Percentiles rank a stretch among this genome's conserved stretches.
phyloP scores from a whole-genome alignment of 2,888 invertebrate genomes.

The Lepidonotus clava region DNA sequence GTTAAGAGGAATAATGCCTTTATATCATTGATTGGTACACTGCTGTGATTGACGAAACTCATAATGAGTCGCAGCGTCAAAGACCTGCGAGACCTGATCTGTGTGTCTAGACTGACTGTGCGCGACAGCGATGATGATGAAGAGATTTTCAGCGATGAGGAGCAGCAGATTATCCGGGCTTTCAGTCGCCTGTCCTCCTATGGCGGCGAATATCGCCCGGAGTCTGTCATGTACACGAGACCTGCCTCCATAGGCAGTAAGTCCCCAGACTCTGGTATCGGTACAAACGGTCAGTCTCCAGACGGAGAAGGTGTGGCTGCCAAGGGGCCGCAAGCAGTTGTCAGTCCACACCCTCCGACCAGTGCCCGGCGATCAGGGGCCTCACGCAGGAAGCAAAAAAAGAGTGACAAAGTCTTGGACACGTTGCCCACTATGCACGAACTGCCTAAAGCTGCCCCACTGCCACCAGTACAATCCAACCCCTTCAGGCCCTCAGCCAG shows the following conservation, averaged over 20 bases:
- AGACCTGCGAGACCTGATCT: slow-evolving; percentile 79
- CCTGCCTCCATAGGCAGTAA: neutral
- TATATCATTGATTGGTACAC: too few relatives aligned
- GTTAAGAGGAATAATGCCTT: too few relatives aligned
- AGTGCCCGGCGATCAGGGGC: slow-evolving; percentile 1
- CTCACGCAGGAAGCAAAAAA: slow-evolving; percentile 62
- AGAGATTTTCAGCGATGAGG: slow-evolving; percentile 68
- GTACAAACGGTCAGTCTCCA: slow-evolving; percentile 70
- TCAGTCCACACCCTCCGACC: neutral
- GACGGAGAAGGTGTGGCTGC: neutral
- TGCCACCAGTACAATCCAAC: slow-evolving; percentile 5
- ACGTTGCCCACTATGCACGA: slow-evolving; percentile 36
- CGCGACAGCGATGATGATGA: slow-evolving; percentile 76
- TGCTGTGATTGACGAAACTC: too few relatives aligned
- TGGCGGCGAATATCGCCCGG: slow-evolving; percentile 27
- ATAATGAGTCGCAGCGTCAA: slow-evolving; percentile 77
- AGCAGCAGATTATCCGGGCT: slow-evolving; percentile 30
- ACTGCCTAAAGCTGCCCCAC: slow-evolving; percentile 22
- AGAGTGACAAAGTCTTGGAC: slow-evolving; percentile 61
- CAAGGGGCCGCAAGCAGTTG: neutral
- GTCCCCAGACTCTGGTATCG: slow-evolving; percentile 75
- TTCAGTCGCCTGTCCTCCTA: slow-evolving; percentile 49
- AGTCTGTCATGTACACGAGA: slow-evolving; percentile 54
- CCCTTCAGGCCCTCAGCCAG: neutral
- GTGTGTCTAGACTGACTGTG: slow-evolving; percentile 78